A percentile compares a stretch with the other conserved stretches of the same genome.
phyloP scores from a whole-genome alignment of 2,888 invertebrate genomes.

The Dicycla oo region DNA sequence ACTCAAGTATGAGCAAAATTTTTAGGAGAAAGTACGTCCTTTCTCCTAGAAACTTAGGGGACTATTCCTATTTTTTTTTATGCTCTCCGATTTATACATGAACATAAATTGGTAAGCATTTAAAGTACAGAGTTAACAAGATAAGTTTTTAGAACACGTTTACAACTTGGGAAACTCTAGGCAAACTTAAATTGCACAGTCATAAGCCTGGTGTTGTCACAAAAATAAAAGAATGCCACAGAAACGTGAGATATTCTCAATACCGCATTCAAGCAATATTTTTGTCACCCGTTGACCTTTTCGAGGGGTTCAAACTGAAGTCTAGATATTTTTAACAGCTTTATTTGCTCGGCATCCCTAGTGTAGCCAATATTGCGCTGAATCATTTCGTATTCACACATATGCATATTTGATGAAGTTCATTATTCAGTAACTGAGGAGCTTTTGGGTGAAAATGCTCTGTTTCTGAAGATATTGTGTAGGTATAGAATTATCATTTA shows the following conservation, averaged over 20 bases:
- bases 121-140: background rate
- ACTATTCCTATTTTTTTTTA: too few relatives aligned
- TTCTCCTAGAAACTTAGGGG: too few relatives aligned
- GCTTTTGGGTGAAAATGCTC: conserved; percentile 18
- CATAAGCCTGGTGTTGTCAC: background rate
- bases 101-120: too few relatives aligned
- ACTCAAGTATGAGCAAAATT: too few relatives aligned
- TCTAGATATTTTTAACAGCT: conserved; percentile 29
- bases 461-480: conserved; percentile 11
- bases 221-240: background rate
- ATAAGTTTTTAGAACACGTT: background rate
- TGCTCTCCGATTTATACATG: too few relatives aligned
- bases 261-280: background rate
- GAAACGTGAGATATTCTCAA: background rate
- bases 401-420: conserved; percentile 51
- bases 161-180: background rate
- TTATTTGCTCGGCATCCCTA: conserved; percentile 39
- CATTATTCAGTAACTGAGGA: conserved; percentile 23
- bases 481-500: background rate
- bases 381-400: conserved; percentile 44
- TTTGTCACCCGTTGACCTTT: conserved; percentile 14
- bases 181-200: background rate
- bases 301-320: background rate
- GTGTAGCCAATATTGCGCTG: conserved; percentile 11
- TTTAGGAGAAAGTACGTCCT: too few relatives aligned